phyloP scores from a whole-genome alignment of 2,888 invertebrate species.

The Omphaloscelis lunosa region DNA sequence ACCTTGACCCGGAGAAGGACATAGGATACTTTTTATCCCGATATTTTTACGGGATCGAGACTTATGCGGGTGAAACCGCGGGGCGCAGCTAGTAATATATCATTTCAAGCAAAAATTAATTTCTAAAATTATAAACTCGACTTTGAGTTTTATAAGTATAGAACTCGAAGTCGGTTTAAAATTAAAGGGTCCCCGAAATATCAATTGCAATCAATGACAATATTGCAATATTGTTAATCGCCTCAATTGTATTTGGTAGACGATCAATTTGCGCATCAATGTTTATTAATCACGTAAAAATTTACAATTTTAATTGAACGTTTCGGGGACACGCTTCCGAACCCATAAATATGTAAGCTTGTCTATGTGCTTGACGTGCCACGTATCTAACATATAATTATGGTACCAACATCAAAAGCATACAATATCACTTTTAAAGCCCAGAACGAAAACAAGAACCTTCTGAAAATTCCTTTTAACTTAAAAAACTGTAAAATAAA shows the following conservation, averaged over 20 bases:
- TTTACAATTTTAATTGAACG: background rate
- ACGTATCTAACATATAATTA: background rate
- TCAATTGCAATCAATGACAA: too few species aligned
- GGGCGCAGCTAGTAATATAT: too few species aligned
- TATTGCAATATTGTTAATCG: too few species aligned
- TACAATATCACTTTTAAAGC: background rate
- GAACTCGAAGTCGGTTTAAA: background rate
- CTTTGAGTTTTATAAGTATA: too few species aligned
- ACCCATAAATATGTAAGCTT: background rate
- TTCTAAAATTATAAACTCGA: background rate
- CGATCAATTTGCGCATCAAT: too few species aligned
- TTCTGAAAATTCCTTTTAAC: constrained; percentile 45
- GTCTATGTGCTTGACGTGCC: background rate
- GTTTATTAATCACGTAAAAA: too few species aligned
- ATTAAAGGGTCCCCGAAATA: background rate
- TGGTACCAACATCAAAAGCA: constrained; percentile 7
- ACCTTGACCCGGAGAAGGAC: too few species aligned
- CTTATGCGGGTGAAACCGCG: too few species aligned
- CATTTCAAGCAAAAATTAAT: background rate
- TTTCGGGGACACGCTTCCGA: background rate
- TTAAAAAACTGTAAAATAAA: constrained; percentile 49
- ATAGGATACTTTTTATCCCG: too few species aligned
- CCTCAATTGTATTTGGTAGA: too few species aligned
- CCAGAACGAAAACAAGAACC: constrained; percentile 3
- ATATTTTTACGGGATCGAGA: too few species aligned